phyloP scores from a whole-genome alignment of 1,140 invertebrate species.

The Ostrea denselamellosa region DNA sequence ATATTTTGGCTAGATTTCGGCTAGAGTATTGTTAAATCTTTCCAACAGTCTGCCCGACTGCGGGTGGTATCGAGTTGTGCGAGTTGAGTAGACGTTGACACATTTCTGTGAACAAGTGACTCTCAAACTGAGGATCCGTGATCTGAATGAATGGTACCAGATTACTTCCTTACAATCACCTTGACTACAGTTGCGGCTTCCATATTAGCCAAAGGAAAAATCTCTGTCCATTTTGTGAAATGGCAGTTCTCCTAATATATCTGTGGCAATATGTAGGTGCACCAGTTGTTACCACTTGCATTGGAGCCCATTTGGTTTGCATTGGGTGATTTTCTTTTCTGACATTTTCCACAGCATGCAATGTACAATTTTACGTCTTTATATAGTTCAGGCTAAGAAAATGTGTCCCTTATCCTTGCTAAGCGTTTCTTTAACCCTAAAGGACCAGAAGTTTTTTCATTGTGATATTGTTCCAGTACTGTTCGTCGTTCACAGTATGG shows the following conservation, averaged over 20 bases:
- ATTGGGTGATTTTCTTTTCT: neutral
- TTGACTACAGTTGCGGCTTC: conserved; percentile 44
- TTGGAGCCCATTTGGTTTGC: conserved; percentile 26
- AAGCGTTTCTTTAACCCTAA: no score
- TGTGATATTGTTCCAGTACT: no score
- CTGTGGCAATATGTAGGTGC: conserved; percentile 43
- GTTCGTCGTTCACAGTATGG: no score
- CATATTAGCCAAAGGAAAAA: conserved; percentile 59
- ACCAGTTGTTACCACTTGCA: conserved; percentile 15
- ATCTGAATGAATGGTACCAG: neutral
- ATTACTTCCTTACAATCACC: neutral
- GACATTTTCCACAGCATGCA: no score
- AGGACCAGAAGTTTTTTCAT: no score
- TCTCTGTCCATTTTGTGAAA: conserved; percentile 64
- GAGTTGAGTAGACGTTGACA: neutral
- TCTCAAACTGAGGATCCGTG: neutral
- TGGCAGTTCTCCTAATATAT: conserved; percentile 50
- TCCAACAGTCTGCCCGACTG: neutral
- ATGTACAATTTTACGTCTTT: no score
- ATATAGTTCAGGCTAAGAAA: no score
- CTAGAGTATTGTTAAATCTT: neutral
- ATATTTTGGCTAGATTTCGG: neutral
- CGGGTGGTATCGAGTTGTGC: neutral
- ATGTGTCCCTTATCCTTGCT: no score
- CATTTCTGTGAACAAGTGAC: neutral